These are phyloP conservation scores for Hafferia zeledoni DNA, from an alignment of 2,797 vertebrate genomes.

Conservation along the genomic window DNA sequence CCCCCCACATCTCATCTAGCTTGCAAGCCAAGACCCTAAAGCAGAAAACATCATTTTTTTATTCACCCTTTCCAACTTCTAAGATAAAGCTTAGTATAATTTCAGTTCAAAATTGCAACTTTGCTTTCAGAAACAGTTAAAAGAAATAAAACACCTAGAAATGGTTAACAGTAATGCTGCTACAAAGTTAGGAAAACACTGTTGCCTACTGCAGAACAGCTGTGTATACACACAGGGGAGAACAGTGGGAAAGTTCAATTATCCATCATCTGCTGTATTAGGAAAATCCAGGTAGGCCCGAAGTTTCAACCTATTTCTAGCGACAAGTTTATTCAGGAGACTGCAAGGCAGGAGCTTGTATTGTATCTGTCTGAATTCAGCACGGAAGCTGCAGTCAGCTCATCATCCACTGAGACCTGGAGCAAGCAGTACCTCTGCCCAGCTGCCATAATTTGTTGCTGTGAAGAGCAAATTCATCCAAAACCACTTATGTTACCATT, in stretches of 20 bases:
- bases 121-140: background rate
- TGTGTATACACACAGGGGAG: background rate
- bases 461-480: background rate
- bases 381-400: background rate
- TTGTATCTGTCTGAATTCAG: background rate
- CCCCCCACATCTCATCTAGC: background rate
- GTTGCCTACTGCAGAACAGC: background rate
- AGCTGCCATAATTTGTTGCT: fast-evolving
- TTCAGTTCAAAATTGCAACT: background rate
- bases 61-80: background rate
- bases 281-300: background rate
- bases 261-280: background rate
- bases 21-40: background rate
- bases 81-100: background rate
- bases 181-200: background rate
- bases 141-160: background rate
- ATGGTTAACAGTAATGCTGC: background rate
- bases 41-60: background rate
- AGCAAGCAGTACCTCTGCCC: background rate
- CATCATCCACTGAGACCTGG: background rate
- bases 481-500: background rate
- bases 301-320: background rate
- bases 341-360: background rate
- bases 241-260: background rate
- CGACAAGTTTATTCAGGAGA: background rate